These are phyloP conservation scores for Pseudochirops cupreus DNA, from an alignment of 2,797 vertebrate genomes.

Conservation along the genomic window DNA sequence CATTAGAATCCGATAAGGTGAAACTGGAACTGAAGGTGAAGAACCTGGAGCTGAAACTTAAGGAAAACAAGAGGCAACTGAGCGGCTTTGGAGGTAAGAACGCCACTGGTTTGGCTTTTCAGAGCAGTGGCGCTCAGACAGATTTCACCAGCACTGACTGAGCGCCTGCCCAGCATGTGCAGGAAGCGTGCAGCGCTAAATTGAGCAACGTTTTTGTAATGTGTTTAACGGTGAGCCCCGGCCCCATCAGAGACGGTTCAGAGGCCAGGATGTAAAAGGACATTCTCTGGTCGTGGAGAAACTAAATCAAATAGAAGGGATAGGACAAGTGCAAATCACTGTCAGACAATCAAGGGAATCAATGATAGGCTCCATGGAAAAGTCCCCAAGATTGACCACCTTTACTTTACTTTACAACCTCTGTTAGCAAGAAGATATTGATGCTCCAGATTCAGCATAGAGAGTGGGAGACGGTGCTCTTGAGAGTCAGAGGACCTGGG, in stretches of 20 bases:
- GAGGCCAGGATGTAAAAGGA: not conserved
- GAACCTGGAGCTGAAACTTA: slow-evolving; percentile 92
- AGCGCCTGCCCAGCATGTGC: accelerated
- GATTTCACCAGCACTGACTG: too few species aligned
- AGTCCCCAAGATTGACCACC: not conserved
- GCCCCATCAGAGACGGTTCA: not conserved
- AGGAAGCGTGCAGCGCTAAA: not conserved
- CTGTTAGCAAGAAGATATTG: not conserved
- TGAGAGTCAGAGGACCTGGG: not conserved
- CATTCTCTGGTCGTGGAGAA: not conserved
- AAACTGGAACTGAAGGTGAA: slow-evolving; percentile 93
- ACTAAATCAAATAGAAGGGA: not conserved
- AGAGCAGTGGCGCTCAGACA: too few species aligned
- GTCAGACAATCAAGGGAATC: not conserved
- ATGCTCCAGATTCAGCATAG: not conserved
- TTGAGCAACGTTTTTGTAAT: not conserved
- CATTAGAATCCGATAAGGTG: slow-evolving; percentile 93
- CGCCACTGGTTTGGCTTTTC: accelerated
- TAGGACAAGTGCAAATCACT: not conserved
- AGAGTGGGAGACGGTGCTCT: not conserved
- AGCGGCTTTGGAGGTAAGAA: slow-evolving; percentile 87
- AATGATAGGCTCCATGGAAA: too few species aligned
- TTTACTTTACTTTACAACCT: not conserved
- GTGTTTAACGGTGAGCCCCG: not conserved
- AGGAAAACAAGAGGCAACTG: slow-evolving; percentile 86